phyloP scores from a whole-genome alignment of 2,888 invertebrate genomes.

The Plebejus melissa region DNA sequence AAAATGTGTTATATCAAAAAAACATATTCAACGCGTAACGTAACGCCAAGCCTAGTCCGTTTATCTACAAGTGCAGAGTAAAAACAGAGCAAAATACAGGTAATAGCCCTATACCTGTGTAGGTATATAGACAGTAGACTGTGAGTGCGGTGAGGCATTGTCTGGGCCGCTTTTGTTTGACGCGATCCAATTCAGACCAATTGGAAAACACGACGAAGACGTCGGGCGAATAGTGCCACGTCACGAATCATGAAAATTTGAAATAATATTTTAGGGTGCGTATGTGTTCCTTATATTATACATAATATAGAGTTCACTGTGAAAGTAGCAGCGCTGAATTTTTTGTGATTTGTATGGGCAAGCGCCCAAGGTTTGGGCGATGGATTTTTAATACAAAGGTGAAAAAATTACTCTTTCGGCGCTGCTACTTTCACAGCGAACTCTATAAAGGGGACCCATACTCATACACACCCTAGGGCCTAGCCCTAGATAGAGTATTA shows the following conservation, averaged over 20 bases:
- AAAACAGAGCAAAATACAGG: background rate
- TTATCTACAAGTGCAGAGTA: background rate
- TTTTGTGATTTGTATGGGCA: no score
- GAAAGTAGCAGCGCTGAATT: no score
- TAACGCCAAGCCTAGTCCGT: background rate
- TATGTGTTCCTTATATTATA: no score
- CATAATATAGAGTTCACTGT: no score
- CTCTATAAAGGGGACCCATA: no score
- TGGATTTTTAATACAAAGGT: no score
- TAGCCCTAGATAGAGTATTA: no score
- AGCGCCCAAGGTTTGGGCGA: no score
- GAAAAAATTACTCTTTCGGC: no score
- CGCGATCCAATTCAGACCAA: constrained; percentile 22
- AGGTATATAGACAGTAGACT: background rate
- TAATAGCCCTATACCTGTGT: background rate
- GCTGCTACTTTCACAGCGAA: no score
- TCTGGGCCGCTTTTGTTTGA: constrained; percentile 5
- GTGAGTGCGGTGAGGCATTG: constrained; percentile 17
- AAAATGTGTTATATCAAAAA: background rate
- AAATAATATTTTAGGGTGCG: background rate
- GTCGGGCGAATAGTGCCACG: background rate
- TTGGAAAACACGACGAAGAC: constrained; percentile 10
- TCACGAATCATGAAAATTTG: background rate
- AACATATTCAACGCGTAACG: background rate
- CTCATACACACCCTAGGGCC: no score